phyloP scores from a whole-genome alignment of 2,888 invertebrate species.

The Athripsodes cinereus region DNA sequence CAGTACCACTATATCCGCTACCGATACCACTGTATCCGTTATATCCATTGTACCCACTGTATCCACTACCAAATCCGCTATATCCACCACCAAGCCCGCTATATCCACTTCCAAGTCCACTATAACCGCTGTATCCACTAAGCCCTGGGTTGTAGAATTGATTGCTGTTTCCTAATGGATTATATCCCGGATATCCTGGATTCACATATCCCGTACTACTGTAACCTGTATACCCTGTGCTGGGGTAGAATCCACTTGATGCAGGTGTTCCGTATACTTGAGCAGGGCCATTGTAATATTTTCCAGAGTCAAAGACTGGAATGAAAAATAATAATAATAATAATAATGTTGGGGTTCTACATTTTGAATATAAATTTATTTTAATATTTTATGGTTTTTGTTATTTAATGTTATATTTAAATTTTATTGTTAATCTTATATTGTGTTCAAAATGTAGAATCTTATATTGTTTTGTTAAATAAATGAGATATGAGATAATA shows the following conservation, averaged over 20 bases:
- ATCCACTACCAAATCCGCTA: constrained; percentile 24
- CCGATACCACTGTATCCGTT: constrained; percentile 18
- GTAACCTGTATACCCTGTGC: constrained; percentile 9
- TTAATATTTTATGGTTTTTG: too few relatives aligned
- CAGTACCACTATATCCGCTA: not conserved
- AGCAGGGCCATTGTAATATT: constrained; percentile 31
- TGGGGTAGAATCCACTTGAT: constrained; percentile 15
- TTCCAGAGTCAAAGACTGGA: constrained; percentile 42
- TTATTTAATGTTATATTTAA: too few relatives aligned
- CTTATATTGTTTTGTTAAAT: too few relatives aligned
- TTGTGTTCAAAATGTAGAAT: too few relatives aligned
- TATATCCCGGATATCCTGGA: constrained; percentile 14
- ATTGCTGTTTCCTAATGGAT: not conserved
- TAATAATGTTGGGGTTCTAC: too few relatives aligned
- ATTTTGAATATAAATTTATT: too few relatives aligned
- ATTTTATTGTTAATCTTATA: too few relatives aligned
- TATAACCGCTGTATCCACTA: constrained; percentile 19
- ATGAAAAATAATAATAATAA: too few relatives aligned
- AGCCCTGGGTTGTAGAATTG: constrained; percentile 34
- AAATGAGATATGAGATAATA: too few relatives aligned
- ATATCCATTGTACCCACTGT: constrained; percentile 7
- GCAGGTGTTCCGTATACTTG: constrained; percentile 29
- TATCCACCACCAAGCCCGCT: constrained; percentile 15
- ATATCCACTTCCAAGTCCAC: constrained; percentile 18
- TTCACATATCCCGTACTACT: constrained; percentile 11